Evolutionary conservation across 2,797 vertebrate genomes (phyloP), one percentile per base, ranked within the genome.

Genomic region (Heliangelus exortis): DNA sequence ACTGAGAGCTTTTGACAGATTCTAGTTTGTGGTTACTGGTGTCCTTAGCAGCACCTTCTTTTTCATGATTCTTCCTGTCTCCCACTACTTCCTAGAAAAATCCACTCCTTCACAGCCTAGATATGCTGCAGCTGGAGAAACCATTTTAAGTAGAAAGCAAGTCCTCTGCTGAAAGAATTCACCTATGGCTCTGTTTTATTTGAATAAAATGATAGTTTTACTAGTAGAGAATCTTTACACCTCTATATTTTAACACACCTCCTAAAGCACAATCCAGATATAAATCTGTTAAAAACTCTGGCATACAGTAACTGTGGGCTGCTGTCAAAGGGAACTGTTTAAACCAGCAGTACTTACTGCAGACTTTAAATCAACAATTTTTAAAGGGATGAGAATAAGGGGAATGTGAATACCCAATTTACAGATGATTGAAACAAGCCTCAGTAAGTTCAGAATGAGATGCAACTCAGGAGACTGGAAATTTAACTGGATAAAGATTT

Each of bases 11-110:
- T 69, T 16, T 66, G 31, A 69, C 9, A 26, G 26, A 29, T 66
- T 69, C 31, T 57, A 33, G 29, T 31, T 82, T 33, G 51, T 29
- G 25, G 12, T 91, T 63, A 87, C 72, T 0, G 2, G 18, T 67
- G 19, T 90, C 57, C 75, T 75, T 62, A 59, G 53, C 0, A 0
- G 31, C 57, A 83, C 43, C 33, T 83, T 65, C 20, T 74, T 83
- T 79, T 83, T 54, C 15, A n/a, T 89, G 31, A 87, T 92, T 86
- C 66, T 94, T 94, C 62, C 81, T 69, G 54, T 86, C 93, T 93
- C 93, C 86, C 77, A 94, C 84, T 62, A 68, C 47, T 85, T 93
- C 92, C 84, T 74, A 71, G 93, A 92, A 90, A 95, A 95, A 93
- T 74, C 72, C 6, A 21, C 43, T 93, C 57, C 68, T 79, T 89